A percentile compares a stretch with the other conserved stretches of the same genome.
These are phyloP conservation scores for Ceratina japonica DNA, from an alignment of 1,140 invertebrate genomes.

Conservation along the genomic window DNA sequence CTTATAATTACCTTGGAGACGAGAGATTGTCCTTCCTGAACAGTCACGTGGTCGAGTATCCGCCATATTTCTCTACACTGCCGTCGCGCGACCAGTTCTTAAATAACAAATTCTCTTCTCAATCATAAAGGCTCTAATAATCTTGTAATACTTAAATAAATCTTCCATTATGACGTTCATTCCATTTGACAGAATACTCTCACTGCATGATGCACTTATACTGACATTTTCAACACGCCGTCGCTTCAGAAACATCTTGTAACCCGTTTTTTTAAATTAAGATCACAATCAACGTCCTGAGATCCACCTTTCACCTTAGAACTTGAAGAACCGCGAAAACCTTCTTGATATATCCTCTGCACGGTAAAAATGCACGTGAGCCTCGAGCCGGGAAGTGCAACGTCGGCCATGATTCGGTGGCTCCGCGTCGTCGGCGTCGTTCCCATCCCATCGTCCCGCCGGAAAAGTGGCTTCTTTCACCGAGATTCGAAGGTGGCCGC, in stretches of 20 bases:
- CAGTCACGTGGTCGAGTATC: conserved; percentile 29
- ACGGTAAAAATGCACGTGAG: background rate
- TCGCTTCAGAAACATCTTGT: background rate
- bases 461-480: conserved; percentile 20
- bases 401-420: background rate
- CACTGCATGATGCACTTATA: background rate
- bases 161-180: background rate
- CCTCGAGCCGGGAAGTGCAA: too few species aligned
- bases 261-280: too few species aligned
- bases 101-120: background rate
- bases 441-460: conserved; percentile 13
- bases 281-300: too few species aligned
- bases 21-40: background rate
- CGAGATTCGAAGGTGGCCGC: conserved; percentile 12
- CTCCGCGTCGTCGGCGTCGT: background rate
- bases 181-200: background rate
- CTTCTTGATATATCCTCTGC: too few species aligned
- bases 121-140: background rate
- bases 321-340: too few species aligned
- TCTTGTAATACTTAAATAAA: background rate
- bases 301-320: too few species aligned
- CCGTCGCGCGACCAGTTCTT: background rate
- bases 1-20: conserved; percentile 10
- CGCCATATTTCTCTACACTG: conserved; percentile 31
- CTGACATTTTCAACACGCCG: background rate